phyloP scores from a whole-genome alignment of 2,113 vertebrate genomes.

The Microtus oregoni region DNA sequence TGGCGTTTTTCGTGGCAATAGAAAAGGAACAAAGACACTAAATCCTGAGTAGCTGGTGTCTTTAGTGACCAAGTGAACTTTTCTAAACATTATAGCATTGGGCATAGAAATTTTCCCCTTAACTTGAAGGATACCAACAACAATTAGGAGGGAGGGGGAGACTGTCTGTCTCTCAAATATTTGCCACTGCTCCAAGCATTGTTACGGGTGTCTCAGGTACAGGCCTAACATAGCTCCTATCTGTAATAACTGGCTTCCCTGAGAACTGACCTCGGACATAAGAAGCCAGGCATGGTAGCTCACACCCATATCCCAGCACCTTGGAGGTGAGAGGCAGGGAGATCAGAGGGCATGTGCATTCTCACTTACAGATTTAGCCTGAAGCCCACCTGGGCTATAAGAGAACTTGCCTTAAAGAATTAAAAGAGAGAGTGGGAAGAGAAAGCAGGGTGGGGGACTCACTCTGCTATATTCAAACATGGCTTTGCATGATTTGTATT shows the following conservation, averaged over 20 bases:
- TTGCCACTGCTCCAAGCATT: background rate
- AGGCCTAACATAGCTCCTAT: background rate
- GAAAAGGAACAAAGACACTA: background rate
- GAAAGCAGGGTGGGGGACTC: background rate
- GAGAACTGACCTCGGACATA: background rate
- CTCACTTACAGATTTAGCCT: background rate
- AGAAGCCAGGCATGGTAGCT: background rate
- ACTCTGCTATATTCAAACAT: conserved; percentile 40
- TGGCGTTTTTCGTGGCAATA: background rate
- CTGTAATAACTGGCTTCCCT: conserved; percentile 27
- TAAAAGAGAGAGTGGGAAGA: background rate
- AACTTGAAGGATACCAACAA: background rate
- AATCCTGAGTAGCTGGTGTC: background rate
- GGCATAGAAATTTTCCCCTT: conserved; percentile 18
- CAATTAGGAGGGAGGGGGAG: background rate
- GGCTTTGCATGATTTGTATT: background rate
- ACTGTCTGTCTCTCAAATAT: background rate
- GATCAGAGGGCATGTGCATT: background rate
- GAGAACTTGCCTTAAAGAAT: background rate
- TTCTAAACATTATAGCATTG: conserved; percentile 40
- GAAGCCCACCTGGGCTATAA: background rate
- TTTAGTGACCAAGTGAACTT: conserved; percentile 31
- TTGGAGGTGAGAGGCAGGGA: background rate
- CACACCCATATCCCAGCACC: background rate
- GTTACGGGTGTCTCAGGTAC: background rate